Base-by-base conservation (phyloP, 2,113 vertebrate species). In the Patagioenas fasciata region DNA sequence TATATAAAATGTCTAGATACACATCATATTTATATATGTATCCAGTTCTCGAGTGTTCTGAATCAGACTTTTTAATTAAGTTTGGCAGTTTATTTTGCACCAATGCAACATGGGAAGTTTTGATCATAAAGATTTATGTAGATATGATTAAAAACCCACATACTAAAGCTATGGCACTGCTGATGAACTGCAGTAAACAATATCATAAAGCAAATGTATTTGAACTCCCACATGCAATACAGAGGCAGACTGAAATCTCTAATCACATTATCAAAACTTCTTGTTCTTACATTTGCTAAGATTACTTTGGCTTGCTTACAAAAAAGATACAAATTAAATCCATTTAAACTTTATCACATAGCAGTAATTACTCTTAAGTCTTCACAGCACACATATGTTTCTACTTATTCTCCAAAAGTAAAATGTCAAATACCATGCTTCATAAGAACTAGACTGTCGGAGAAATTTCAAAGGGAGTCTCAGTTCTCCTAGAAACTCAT, bases 401-500 rank as follows among this genome's bases (percentile, higher is more conserved):
- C 85, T 92, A 91, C 66, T 93, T 93, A 91, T 90, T 81, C 54
- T 84, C 82, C 57, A 84, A 92, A 94, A 92, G n/a, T 87, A 95
- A 96, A 95, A 95, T 56, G 88, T 94, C 72, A 92, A 93, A 85
- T 98, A 99, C 99, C 99, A 99, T 88, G 99, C 99, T 57, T 99
- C 98, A 0, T 99, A 98, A 89, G 98, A 97, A 67, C 98, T 98
- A 13, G 98, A 98, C 95, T 99, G 99, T 54, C 99, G 98, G 74
- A 99, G 97, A 53, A 98, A 99, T 93, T 98, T 98, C 91, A 99
- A 96, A 14, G 99, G 99, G 60, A 99, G 98, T 34, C 99, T 98
- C 34, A 99, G 98, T 36, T 99, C 99, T 94, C 99, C 99, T 47
- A 99, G 98, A 94, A 99, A 99, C 97, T 99, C 99, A 0, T 99